Percentiles rank a stretch among this genome's conserved stretches.
phyloP scores from a whole-genome alignment of 92 coral and sea anemone genomes.

The Phenganax stokvisi region DNA sequence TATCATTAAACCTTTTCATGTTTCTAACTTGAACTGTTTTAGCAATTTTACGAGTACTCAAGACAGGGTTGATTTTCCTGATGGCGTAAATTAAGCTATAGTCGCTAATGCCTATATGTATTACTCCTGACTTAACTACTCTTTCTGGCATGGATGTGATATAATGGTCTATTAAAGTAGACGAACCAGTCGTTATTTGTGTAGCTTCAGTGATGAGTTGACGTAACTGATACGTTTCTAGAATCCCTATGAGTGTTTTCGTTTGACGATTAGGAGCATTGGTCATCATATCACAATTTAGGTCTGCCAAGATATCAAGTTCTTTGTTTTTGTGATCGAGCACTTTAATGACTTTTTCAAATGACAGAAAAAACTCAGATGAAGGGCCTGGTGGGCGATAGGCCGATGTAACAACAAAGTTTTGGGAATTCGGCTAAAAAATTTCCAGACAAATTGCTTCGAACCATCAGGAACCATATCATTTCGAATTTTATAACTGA shows the following conservation, averaged over 20 bases:
- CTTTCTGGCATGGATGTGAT: background rate
- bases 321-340: no score
- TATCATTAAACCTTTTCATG: constrained; percentile 13
- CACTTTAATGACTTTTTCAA: no score
- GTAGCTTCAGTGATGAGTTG: constrained; percentile 21
- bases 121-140: constrained; percentile 36
- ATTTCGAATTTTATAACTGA: no score
- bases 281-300: no score
- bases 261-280: no score
- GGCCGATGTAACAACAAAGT: no score
- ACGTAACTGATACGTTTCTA: constrained; percentile 7
- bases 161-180: constrained; percentile 24
- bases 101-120: constrained; percentile 47
- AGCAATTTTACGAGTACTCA: constrained; percentile 21
- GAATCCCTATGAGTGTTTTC: background rate
- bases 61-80: constrained; percentile 11
- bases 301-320: no score
- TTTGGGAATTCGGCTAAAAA: no score
- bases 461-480: no score
- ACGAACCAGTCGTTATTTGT: constrained; percentile 13
- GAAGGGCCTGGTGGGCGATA: no score
- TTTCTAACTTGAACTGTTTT: constrained; percentile 23
- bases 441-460: no score
- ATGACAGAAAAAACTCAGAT: no score
- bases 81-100: background rate